phyloP scores from a whole-genome alignment of 2,888 invertebrate species.

The Notodonta dromedarius region DNA sequence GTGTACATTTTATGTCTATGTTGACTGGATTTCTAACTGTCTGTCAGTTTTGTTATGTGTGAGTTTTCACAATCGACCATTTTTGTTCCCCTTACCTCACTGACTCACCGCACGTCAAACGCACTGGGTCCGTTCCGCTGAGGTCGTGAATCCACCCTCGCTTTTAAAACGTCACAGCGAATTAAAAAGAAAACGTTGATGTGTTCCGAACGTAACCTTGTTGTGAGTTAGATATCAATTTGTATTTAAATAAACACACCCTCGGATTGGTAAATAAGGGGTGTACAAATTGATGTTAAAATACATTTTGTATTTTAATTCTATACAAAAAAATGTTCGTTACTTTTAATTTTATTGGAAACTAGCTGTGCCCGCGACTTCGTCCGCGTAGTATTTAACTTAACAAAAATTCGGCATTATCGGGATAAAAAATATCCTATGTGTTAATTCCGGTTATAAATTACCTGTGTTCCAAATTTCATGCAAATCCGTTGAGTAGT shows the following conservation, averaged over 20 bases:
- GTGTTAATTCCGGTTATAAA: too few relatives aligned
- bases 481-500: too few relatives aligned
- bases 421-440: too few relatives aligned
- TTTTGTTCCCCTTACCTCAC: conserved; percentile 20
- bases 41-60: too few relatives aligned
- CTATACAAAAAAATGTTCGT: too few relatives aligned
- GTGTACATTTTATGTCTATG: too few relatives aligned
- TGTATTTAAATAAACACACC: conserved; percentile 9
- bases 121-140: conserved; percentile 32
- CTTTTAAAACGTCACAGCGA: conserved; percentile 28
- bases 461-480: too few relatives aligned
- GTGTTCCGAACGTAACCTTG: neutral
- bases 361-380: too few relatives aligned
- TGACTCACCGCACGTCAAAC: conserved; percentile 39
- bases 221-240: conserved; percentile 19
- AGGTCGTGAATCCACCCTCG: conserved; percentile 32
- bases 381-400: too few relatives aligned
- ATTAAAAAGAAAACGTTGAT: conserved; percentile 21
- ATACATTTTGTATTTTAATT: neutral
- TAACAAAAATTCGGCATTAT: too few relatives aligned
- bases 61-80: neutral
- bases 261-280: conserved; percentile 3
- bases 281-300: neutral
- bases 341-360: too few relatives aligned
- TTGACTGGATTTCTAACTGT: too few relatives aligned